These are phyloP conservation scores for Apaloderma vittatum DNA, from an alignment of 2,113 vertebrate genomes.

Conservation along the genomic window DNA sequence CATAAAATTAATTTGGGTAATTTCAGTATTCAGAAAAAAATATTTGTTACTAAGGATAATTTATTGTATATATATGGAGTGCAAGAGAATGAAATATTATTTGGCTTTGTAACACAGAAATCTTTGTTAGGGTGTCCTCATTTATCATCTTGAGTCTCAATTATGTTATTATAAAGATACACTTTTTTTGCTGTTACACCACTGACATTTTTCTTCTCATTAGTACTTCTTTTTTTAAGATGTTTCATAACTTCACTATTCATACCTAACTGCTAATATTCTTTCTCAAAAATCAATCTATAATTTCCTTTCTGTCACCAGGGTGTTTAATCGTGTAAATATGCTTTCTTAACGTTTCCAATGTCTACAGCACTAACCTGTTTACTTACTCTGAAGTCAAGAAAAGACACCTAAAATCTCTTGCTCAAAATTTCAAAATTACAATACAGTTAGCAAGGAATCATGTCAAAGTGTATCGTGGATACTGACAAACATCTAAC, in stretches of 20 bases:
- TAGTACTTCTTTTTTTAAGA: constrained; percentile 32
- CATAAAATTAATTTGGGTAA: neutral
- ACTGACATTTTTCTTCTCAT: constrained; percentile 43
- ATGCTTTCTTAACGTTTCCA: constrained; percentile 7
- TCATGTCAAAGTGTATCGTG: neutral
- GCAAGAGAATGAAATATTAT: neutral
- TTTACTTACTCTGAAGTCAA: neutral
- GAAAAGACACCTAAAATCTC: neutral
- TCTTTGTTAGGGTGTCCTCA: neutral
- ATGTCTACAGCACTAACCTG: neutral
- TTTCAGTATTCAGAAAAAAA: neutral
- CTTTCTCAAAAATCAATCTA: constrained; percentile 65
- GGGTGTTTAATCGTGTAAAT: constrained; percentile 56
- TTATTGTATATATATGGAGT: neutral
- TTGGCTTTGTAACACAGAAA: neutral
- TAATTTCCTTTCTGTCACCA: constrained; percentile 60
- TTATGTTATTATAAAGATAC: neutral
- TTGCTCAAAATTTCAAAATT: neutral
- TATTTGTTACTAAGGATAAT: neutral
- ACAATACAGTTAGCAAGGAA: neutral
- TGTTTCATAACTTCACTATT: constrained; percentile 1
- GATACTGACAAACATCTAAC: neutral
- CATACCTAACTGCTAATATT: constrained; percentile 36
- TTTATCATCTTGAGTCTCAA: neutral
- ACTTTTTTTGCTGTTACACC: neutral